These are phyloP conservation scores for Acanthoscelides obtectus DNA, from an alignment of 2,888 invertebrate genomes.

Conservation along the genomic window DNA sequence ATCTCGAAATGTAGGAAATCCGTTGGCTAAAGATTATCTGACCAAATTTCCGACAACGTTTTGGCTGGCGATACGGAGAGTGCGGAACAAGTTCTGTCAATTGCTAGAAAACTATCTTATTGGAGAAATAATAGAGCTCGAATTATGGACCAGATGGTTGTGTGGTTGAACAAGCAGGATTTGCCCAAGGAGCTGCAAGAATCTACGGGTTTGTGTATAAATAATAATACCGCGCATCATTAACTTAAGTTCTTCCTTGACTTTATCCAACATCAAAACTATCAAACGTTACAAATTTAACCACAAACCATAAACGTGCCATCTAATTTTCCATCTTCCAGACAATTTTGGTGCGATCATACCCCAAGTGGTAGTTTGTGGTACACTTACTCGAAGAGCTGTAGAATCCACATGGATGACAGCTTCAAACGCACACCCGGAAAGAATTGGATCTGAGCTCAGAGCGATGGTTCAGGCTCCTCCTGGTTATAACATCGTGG, in stretches of 20 bases:
- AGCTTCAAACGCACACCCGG: conserved; percentile 87
- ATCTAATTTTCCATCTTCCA: no score
- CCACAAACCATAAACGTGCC: no score
- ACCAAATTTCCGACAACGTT: conserved; percentile 88
- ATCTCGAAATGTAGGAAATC: conserved; percentile 86
- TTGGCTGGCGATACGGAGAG: conserved; percentile 67
- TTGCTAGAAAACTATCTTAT: conserved; percentile 83
- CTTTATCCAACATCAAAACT: no score
- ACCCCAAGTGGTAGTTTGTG: conserved; percentile 72
- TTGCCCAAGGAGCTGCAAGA: conserved; percentile 46
- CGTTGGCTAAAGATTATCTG: conserved; percentile 87
- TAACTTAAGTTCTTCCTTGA: no score
- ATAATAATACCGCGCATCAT: no score
- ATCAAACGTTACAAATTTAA: no score
- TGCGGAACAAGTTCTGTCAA: conserved; percentile 71
- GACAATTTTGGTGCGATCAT: conserved; percentile 65
- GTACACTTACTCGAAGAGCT: conserved; percentile 91
- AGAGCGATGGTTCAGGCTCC: conserved; percentile 94
- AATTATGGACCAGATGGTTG: conserved; percentile 77
- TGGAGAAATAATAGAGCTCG: conserved; percentile 92
- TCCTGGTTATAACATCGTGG: conserved; percentile 82
- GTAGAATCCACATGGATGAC: conserved; percentile 99
- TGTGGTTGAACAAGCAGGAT: conserved; percentile 63
- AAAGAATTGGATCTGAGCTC: conserved; percentile 92
- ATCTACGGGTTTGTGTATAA: conserved; percentile 12